Percentiles rank a stretch among this genome's conserved stretches.
phyloP scores from a whole-genome alignment of 2,888 invertebrate genomes.

The Ptilodon capucinus region DNA sequence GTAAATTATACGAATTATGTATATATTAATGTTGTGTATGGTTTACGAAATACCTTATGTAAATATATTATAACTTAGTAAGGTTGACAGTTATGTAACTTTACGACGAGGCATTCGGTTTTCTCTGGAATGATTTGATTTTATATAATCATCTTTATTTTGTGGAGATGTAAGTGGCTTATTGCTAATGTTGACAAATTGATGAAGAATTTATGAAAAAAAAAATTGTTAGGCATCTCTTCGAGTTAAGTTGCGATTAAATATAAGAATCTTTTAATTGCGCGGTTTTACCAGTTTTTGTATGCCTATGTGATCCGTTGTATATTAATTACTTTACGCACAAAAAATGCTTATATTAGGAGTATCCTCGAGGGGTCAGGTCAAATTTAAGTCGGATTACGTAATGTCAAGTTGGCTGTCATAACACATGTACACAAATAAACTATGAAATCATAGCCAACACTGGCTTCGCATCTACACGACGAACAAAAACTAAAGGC shows the following conservation, averaged over 20 bases:
- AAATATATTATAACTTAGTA: neutral
- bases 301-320: no score
- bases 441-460: slow-evolving; percentile 22
- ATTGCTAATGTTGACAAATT: no score
- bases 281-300: no score
- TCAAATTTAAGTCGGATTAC: slow-evolving; percentile 8
- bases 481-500: neutral
- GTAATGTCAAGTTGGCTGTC: slow-evolving; percentile 14
- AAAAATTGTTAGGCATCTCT: no score
- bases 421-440: slow-evolving; percentile 14
- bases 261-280: no score
- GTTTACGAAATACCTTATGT: slow-evolving; percentile 16
- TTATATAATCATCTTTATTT: no score
- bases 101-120: no score
- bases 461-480: neutral
- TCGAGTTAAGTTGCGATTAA: no score
- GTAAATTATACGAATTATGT: slow-evolving; percentile 21
- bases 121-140: no score
- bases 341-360: neutral
- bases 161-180: no score
- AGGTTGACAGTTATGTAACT: neutral
- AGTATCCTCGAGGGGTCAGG: slow-evolving; percentile 10
- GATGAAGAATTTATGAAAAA: no score
- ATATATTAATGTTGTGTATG: slow-evolving; percentile 20
- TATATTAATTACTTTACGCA: no score